phyloP scores from a whole-genome alignment of 2,888 invertebrate genomes.

The Pharmacophagus antenor region DNA sequence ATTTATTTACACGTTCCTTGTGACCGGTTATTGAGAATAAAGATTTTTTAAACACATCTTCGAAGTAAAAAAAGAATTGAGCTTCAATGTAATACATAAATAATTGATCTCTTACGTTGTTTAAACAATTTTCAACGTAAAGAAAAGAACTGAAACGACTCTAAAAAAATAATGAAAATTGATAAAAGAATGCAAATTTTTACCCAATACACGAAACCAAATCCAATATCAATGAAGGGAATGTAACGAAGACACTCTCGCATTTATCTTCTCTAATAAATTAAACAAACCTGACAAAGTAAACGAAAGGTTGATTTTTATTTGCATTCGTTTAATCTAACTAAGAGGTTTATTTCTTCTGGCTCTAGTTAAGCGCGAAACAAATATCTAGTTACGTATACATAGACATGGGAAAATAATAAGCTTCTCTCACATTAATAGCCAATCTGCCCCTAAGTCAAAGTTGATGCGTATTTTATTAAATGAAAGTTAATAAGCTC shows the following conservation, averaged over 20 bases:
- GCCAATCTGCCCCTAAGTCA: neutral
- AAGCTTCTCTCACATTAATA: neutral
- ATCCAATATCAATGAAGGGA: slow-evolving; percentile 8
- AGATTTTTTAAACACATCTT: too few relatives aligned
- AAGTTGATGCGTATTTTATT: too few relatives aligned
- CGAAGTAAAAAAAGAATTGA: too few relatives aligned
- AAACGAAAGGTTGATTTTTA: slow-evolving; percentile 7
- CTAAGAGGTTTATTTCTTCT: slow-evolving; percentile 16
- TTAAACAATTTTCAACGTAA: neutral
- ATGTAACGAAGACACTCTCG: slow-evolving; percentile 8
- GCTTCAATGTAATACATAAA: too few relatives aligned
- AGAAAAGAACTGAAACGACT: neutral
- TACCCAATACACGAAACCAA: slow-evolving; percentile 2
- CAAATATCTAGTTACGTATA: too few relatives aligned
- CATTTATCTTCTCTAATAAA: slow-evolving; percentile 25
- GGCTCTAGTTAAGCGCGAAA: neutral
- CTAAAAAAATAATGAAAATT: neutral
- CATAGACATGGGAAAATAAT: neutral
- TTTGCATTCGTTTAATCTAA: slow-evolving; percentile 17
- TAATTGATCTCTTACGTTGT: neutral
- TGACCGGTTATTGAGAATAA: too few relatives aligned
- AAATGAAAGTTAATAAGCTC: neutral
- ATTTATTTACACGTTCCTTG: too few relatives aligned
- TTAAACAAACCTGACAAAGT: slow-evolving; percentile 22
- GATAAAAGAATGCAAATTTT: neutral